A percentile compares a stretch with the other conserved stretches of the same genome.
phyloP scores from a whole-genome alignment of 2,113 vertebrate species.

The Grammomys surdaster region DNA sequence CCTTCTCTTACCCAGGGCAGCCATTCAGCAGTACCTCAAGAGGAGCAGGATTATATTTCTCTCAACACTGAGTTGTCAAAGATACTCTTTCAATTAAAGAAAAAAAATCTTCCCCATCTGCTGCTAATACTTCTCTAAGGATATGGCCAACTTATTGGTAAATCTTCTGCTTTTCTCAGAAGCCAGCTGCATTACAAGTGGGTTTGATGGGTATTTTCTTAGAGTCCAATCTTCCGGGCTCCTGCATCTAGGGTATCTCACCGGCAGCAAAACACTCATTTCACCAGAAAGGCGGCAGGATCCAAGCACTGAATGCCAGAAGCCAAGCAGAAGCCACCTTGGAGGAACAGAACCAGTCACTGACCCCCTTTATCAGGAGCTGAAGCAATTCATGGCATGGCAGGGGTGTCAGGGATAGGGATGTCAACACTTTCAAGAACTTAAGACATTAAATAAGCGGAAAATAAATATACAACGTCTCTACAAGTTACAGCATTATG shows the following conservation, averaged over 20 bases:
- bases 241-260: neutral
- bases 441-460: constrained; percentile 90
- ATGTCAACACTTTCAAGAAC: constrained; percentile 82
- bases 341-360: constrained; percentile 61
- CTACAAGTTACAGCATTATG: constrained; percentile 90
- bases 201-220: neutral
- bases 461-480: constrained; percentile 91
- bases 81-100: neutral
- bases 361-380: neutral
- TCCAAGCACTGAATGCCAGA: constrained; percentile 14
- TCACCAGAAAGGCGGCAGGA: neutral
- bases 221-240: neutral
- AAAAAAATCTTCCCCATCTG: constrained; percentile 7
- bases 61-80: constrained; percentile 29
- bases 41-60: neutral
- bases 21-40: neutral
- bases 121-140: neutral
- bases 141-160: neutral
- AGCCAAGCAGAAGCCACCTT: neutral
- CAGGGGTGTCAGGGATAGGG: constrained; percentile 30
- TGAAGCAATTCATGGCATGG: constrained; percentile 35
- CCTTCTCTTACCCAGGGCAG: neutral
- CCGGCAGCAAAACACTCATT: neutral
- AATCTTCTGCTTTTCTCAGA: constrained; percentile 30
- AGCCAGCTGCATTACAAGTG: constrained; percentile 1